phyloP scores from a whole-genome alignment of 2,888 invertebrate species.

The Punctoribates punctum region DNA sequence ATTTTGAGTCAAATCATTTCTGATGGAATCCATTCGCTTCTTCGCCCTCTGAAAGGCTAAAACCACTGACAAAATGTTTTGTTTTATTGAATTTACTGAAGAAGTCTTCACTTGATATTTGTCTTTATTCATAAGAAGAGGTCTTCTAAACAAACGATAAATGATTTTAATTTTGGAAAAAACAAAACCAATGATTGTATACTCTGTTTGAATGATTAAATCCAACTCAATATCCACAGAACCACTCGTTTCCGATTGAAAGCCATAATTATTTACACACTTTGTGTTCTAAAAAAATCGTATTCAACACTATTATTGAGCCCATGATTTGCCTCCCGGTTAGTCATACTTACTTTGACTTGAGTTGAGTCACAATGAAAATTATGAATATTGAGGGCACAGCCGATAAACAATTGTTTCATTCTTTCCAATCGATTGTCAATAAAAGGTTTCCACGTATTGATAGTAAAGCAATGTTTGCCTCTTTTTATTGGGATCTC shows the following conservation, averaged over 20 bases:
- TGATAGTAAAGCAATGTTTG: neutral
- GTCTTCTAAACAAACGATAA: neutral
- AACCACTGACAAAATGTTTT: conserved; percentile 25
- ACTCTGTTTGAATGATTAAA: neutral
- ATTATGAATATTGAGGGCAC: neutral
- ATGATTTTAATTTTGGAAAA: neutral
- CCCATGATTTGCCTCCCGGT: no score
- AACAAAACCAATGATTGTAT: neutral
- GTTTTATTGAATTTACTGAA: neutral
- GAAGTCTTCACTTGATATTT: neutral
- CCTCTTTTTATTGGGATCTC: neutral
- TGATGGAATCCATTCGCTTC: neutral
- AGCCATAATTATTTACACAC: conserved; percentile 1
- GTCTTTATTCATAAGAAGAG: neutral
- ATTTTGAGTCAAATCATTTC: neutral
- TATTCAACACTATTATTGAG: no score
- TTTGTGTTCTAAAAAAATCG: neutral
- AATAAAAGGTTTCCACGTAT: conserved; percentile 12
- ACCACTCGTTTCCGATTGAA: conserved; percentile 22
- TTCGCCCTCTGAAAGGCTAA: conserved; percentile 16
- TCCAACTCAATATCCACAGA: neutral
- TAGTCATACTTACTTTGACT: neutral
- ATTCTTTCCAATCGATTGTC: neutral
- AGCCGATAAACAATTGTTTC: conserved; percentile 16
- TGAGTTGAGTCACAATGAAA: neutral